Conservation (phyloP, 2,113 vertebrate genomes). For the Cyrtonyx montezumae region DNA sequence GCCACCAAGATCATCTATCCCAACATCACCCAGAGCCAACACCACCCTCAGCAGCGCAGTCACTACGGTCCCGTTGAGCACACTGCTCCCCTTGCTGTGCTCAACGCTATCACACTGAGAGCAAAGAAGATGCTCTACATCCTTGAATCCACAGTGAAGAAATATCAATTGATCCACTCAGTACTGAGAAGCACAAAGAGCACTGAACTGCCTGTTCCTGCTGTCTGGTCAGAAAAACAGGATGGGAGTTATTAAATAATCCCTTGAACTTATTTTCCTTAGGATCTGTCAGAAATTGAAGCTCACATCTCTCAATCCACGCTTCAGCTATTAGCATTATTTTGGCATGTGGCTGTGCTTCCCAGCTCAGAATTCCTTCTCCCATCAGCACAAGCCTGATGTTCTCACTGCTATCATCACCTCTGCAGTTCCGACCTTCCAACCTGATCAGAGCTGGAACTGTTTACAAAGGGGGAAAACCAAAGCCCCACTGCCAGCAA, state of each 20-base stretch:
- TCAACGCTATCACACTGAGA: too few relatives aligned
- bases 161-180: background rate
- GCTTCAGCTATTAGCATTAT: background rate
- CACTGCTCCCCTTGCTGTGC: accelerated
- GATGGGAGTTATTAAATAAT: background rate
- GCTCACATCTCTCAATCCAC: background rate
- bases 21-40: too few relatives aligned
- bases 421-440: background rate
- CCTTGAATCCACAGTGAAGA: background rate
- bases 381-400: background rate
- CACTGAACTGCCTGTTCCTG: background rate
- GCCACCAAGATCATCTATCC: too few relatives aligned
- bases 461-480: background rate
- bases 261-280: background rate
- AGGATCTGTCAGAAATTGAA: background rate
- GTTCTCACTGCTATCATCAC: background rate
- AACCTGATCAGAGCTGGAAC: background rate
- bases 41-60: background rate
- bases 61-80: background rate
- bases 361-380: background rate
- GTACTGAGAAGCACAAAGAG: background rate
- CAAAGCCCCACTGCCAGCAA: background rate
- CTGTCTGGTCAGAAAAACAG: background rate
- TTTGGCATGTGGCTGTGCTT: background rate
- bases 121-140: accelerated